phyloP scores from a whole-genome alignment of 2,113 vertebrate species.

The Nymphicus hollandicus region DNA sequence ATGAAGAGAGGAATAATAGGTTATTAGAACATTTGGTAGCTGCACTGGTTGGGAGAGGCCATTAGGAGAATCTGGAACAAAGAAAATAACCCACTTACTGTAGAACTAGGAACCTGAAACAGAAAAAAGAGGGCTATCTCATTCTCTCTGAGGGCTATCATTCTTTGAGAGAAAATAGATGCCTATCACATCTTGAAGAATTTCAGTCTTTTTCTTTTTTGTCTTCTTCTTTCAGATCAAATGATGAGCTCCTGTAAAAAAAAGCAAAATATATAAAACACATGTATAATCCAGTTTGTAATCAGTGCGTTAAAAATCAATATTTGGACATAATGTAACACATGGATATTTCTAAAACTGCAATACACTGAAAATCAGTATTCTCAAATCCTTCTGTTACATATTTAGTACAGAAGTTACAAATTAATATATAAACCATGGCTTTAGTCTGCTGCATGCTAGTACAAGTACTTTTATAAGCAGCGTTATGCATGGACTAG shows the following conservation, averaged over 20 bases:
- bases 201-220: background rate
- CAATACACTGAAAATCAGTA: background rate
- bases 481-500: background rate
- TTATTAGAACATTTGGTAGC: background rate
- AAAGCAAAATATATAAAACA: background rate
- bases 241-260: background rate
- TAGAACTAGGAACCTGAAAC: background rate
- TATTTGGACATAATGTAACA: background rate
- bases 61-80: background rate
- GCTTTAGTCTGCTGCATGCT: background rate
- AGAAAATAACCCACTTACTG: background rate
- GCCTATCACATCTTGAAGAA: background rate
- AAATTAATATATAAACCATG: background rate
- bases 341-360: background rate
- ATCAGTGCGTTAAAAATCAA: background rate
- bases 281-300: background rate
- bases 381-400: background rate
- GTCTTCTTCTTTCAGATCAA: background rate
- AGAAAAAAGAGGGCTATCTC: background rate
- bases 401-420: background rate
- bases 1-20: background rate
- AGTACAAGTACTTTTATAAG: background rate
- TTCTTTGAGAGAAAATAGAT: background rate
- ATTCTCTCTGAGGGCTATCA: background rate
- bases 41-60: background rate